Evolutionary conservation across 1,140 invertebrate genomes (phyloP).

Genomic region (Lutraria rhynchaena): DNA sequence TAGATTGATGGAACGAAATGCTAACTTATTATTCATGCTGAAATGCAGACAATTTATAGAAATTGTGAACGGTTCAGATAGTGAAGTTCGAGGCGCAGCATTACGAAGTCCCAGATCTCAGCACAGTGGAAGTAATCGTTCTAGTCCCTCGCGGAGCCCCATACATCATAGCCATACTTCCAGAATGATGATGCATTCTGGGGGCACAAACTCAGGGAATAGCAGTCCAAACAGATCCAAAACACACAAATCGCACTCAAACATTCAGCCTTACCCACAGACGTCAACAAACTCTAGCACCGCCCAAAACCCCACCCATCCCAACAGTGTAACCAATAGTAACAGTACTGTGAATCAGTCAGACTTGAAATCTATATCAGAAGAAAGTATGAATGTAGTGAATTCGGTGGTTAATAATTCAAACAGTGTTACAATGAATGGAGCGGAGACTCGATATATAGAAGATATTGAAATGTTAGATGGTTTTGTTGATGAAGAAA

Average conservation of each 20-base stretch:
- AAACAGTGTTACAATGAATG: slow-evolving; percentile 77
- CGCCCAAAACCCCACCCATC: slow-evolving; percentile 32
- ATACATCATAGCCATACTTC: slow-evolving; percentile 66
- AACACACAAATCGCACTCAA: slow-evolving; percentile 86
- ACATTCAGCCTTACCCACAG: slow-evolving; percentile 42
- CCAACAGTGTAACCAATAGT: slow-evolving; percentile 51
- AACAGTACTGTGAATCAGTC: slow-evolving; percentile 54
- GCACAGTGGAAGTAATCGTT: slow-evolving; percentile 71
- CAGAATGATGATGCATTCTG: slow-evolving; percentile 58
- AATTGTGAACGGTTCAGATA: slow-evolving; percentile 85
- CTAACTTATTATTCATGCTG: slow-evolving; percentile 95
- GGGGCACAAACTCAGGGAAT: slow-evolving; percentile 56
- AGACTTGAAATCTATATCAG: slow-evolving; percentile 70
- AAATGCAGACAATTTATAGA: slow-evolving; percentile 99
- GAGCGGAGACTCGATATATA: slow-evolving; percentile 68
- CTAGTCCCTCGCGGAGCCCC: slow-evolving; percentile 74
- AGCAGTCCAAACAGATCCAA: slow-evolving; percentile 77
- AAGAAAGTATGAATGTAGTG: slow-evolving; percentile 84
- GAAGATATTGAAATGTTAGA: slow-evolving; percentile 86
- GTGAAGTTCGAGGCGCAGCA: slow-evolving; percentile 78
- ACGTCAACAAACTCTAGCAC: slow-evolving; percentile 43
- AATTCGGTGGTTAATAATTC: slow-evolving; percentile 84
- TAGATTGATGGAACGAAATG: slow-evolving; percentile 93
- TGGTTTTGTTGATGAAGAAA: slow-evolving; percentile 72
- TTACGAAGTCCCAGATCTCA: slow-evolving; percentile 74